Evolutionary conservation across 2,797 vertebrate genomes (phyloP).

Genomic region (Macrochelys suwanniensis): DNA sequence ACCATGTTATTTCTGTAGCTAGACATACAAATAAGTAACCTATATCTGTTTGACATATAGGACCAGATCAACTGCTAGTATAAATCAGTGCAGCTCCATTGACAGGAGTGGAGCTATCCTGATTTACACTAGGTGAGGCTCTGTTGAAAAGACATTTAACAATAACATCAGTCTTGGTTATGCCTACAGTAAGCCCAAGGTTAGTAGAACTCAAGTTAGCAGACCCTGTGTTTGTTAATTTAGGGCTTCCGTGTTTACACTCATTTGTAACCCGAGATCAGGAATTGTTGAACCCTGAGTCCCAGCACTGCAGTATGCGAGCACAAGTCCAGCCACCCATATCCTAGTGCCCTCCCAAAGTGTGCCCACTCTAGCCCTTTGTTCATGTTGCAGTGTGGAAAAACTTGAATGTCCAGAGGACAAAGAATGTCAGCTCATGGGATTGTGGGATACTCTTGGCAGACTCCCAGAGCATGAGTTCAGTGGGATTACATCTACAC

Average conservation of each 20-base stretch:
- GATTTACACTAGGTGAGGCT: fast-evolving
- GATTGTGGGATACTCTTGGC: background rate
- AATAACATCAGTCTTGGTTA: background rate
- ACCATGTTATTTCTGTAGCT: background rate
- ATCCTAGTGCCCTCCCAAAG: background rate
- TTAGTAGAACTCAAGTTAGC: background rate
- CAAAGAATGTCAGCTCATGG: background rate
- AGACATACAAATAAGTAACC: background rate
- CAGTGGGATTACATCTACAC: background rate
- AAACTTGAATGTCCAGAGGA: background rate
- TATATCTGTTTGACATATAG: background rate
- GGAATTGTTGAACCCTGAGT: background rate
- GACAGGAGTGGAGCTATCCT: background rate
- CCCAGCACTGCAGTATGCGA: background rate
- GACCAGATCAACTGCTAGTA: background rate
- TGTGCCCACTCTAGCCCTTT: background rate
- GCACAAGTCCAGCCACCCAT: background rate
- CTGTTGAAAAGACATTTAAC: background rate
- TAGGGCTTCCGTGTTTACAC: background rate
- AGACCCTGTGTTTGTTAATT: background rate
- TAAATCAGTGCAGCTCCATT: background rate
- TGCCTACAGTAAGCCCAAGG: background rate
- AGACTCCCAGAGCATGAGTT: background rate
- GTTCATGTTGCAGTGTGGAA: background rate
- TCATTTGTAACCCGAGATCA: background rate